phyloP scores from a whole-genome alignment of 2,888 invertebrate species.

The Mechanitis mazaeus region DNA sequence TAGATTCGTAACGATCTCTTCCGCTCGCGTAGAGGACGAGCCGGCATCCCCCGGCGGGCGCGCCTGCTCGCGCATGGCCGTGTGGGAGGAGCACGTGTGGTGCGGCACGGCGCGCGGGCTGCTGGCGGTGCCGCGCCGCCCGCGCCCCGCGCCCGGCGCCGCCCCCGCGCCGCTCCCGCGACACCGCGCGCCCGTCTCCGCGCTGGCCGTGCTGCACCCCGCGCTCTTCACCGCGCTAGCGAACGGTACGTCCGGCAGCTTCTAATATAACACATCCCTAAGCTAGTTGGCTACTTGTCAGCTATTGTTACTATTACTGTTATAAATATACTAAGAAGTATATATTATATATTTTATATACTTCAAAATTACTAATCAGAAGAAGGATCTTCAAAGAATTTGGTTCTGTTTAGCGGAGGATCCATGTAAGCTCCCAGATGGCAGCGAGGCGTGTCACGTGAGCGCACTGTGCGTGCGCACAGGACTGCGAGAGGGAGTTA shows the following conservation, averaged over 20 bases:
- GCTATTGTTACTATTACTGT: too few relatives aligned
- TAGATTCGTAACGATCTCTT: not conserved
- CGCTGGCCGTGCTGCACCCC: conserved; percentile 45
- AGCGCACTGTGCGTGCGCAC: conserved; percentile 78
- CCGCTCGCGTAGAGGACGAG: conserved; percentile 17
- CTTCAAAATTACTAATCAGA: too few relatives aligned
- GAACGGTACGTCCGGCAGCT: conserved; percentile 27
- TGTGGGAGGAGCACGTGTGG: conserved; percentile 62
- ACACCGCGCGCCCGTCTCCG: conserved; percentile 33
- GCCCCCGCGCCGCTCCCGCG: conserved; percentile 28
- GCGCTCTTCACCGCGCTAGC: conserved; percentile 32
- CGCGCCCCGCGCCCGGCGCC: conserved; percentile 20
- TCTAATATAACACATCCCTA: not conserved
- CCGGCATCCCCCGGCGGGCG: conserved; percentile 30
- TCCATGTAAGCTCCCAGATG: conserved; percentile 72
- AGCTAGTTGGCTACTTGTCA: too few relatives aligned
- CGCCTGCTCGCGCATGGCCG: conserved; percentile 45
- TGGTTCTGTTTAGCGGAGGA: conserved; percentile 51
- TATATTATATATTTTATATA: too few relatives aligned
- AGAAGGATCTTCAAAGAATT: not conserved
- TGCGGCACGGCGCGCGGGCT: conserved; percentile 53
- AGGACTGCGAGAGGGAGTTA: conserved; percentile 44
- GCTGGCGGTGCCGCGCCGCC: conserved; percentile 45
- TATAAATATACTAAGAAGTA: too few relatives aligned
- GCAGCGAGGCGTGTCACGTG: conserved; percentile 66